Evolutionary conservation across 2,113 vertebrate species (phyloP).

Genomic region (Dendrocopos noguchii): DNA sequence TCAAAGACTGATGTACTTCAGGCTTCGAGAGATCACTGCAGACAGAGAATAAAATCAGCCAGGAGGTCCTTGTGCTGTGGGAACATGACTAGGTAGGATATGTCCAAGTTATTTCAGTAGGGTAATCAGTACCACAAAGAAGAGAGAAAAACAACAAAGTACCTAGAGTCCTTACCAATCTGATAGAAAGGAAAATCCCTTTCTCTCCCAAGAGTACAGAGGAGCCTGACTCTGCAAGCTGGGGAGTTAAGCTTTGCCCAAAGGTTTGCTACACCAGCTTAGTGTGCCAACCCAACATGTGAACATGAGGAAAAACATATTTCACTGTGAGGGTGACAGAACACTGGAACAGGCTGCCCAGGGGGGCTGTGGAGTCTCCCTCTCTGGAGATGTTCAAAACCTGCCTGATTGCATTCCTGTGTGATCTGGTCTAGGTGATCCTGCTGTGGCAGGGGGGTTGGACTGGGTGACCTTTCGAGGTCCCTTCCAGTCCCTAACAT

Average conservation of each 20-base stretch:
- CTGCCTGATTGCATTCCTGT: no score
- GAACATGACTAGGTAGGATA: not conserved
- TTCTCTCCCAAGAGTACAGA: not conserved
- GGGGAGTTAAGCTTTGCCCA: not conserved
- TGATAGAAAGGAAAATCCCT: not conserved
- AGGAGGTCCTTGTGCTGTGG: not conserved
- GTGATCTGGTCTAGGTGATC: no score
- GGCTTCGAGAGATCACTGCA: not conserved
- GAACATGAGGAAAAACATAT: no score
- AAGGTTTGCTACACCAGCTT: not conserved
- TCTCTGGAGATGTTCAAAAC: no score
- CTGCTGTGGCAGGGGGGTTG: no score
- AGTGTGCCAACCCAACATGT: no score
- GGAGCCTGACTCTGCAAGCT: accelerated
- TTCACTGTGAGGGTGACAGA: no score
- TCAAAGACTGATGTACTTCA: not conserved
- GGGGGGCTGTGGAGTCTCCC: no score
- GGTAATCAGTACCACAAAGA: not conserved
- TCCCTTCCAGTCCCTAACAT: no score
- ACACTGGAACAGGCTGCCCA: no score
- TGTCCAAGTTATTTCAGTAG: not conserved
- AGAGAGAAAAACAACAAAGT: not conserved
- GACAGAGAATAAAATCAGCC: not conserved
- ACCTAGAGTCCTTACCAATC: not conserved
- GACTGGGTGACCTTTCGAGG: no score